phyloP scores from a whole-genome alignment of 2,888 invertebrate species.

The Coleophora flavipennella region DNA sequence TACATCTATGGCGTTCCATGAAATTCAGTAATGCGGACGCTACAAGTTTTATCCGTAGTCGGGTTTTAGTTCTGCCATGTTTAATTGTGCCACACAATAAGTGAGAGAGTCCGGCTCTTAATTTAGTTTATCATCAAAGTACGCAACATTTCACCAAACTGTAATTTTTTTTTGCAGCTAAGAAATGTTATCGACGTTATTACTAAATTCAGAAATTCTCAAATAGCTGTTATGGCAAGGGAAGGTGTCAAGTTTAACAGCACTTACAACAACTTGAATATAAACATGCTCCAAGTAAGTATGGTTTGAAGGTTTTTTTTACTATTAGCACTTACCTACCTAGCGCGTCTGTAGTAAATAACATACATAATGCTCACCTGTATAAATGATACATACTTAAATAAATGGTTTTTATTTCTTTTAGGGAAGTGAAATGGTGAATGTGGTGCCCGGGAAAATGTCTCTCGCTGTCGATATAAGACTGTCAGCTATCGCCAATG shows the following conservation, averaged over 20 bases:
- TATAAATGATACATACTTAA: too few relatives aligned
- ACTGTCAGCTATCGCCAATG: slow-evolving; percentile 26
- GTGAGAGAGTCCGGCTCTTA: too few relatives aligned
- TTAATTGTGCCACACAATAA: too few relatives aligned
- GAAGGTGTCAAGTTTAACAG: slow-evolving; percentile 12
- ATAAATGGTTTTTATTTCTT: slow-evolving; percentile 15
- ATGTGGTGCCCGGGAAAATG: slow-evolving; percentile 36
- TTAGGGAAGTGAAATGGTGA: slow-evolving; percentile 39
- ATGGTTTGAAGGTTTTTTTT: background rate
- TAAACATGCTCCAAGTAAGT: slow-evolving; percentile 42
- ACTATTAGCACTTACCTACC: too few relatives aligned
- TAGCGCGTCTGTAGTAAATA: too few relatives aligned
- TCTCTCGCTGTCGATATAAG: slow-evolving; percentile 38
- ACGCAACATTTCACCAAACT: background rate
- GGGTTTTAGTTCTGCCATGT: too few relatives aligned
- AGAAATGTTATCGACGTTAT: slow-evolving; percentile 30
- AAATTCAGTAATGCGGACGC: too few relatives aligned
- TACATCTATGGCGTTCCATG: too few relatives aligned
- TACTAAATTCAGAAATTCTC: slow-evolving; percentile 29
- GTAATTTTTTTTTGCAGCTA: slow-evolving; percentile 25
- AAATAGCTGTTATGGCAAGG: slow-evolving; percentile 22
- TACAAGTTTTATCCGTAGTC: too few relatives aligned
- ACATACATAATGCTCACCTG: too few relatives aligned
- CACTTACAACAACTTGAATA: slow-evolving; percentile 33
- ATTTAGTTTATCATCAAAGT: too few relatives aligned